These are phyloP conservation scores for Deilephila elpenor DNA, from an alignment of 2,888 invertebrate species.

Conservation along the genomic window DNA sequence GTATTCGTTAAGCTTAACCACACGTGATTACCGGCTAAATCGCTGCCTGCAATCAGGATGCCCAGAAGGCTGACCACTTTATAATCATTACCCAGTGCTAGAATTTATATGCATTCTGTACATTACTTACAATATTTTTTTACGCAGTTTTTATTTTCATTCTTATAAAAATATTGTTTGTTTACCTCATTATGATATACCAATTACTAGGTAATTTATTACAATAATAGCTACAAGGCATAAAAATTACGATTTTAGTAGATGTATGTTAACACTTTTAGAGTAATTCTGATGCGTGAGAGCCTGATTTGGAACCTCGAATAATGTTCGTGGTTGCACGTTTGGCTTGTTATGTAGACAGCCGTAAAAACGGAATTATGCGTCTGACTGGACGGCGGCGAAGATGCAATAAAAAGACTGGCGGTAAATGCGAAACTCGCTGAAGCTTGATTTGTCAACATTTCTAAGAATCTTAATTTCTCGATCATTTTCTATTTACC, in stretches of 20 bases:
- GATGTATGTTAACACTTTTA: too few relatives aligned
- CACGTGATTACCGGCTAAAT: constrained; percentile 3
- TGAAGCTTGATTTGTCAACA: constrained; percentile 44
- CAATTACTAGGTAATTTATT: too few relatives aligned
- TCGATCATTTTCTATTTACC: constrained; percentile 53
- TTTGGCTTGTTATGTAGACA: constrained; percentile 29
- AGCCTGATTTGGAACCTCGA: neutral
- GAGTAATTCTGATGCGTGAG: neutral
- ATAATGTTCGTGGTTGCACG: constrained; percentile 2
- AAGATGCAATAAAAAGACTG: constrained; percentile 48
- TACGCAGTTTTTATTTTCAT: neutral
- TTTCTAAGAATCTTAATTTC: constrained; percentile 54
- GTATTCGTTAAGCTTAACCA: neutral
- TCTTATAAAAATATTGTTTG: neutral
- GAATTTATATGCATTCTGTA: neutral
- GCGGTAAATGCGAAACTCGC: constrained; percentile 47
- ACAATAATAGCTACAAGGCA: too few relatives aligned
- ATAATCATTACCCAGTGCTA: neutral
- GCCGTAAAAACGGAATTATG: constrained; percentile 52
- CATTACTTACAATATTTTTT: neutral
- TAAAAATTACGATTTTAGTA: too few relatives aligned
- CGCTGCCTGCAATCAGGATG: neutral
- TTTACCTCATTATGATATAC: too few relatives aligned
- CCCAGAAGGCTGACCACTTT: neutral
- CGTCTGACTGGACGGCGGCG: constrained; percentile 41